Conservation (phyloP, 1,140 invertebrate genomes). For the Frieseomelitta varia region DNA sequence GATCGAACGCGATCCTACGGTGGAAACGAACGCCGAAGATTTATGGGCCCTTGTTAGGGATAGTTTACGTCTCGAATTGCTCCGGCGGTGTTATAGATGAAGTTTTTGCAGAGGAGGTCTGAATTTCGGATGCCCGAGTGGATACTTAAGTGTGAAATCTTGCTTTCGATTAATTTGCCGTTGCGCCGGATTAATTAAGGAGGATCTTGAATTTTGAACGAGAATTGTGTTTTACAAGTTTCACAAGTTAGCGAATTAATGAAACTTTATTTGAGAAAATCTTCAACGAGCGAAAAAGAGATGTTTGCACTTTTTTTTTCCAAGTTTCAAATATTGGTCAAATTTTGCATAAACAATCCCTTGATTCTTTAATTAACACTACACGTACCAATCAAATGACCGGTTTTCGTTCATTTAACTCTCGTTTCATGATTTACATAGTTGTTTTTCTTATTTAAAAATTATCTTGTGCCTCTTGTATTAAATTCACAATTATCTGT, state of each 20-base stretch:
- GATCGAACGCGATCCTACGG: background rate
- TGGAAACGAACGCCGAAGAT: background rate
- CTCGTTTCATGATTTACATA: too few relatives aligned
- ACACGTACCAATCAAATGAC: too few relatives aligned
- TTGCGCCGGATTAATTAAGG: too few relatives aligned
- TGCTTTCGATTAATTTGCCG: background rate
- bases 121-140: background rate
- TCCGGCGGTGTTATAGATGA: background rate
- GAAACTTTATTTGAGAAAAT: too few relatives aligned
- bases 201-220: too few relatives aligned
- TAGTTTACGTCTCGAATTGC: background rate
- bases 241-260: too few relatives aligned
- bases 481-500: too few relatives aligned
- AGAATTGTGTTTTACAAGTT: too few relatives aligned
- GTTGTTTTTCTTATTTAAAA: too few relatives aligned
- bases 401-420: too few relatives aligned
- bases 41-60: background rate
- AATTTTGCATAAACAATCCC: background rate
- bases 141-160: background rate
- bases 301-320: background rate
- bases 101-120: background rate
- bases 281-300: rapidly evolving
- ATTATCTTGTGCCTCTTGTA: too few relatives aligned
- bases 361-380: background rate
- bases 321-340: too few relatives aligned